Base-by-base conservation (phyloP, 2,797 vertebrate species). In the Pteropus rufus region DNA sequence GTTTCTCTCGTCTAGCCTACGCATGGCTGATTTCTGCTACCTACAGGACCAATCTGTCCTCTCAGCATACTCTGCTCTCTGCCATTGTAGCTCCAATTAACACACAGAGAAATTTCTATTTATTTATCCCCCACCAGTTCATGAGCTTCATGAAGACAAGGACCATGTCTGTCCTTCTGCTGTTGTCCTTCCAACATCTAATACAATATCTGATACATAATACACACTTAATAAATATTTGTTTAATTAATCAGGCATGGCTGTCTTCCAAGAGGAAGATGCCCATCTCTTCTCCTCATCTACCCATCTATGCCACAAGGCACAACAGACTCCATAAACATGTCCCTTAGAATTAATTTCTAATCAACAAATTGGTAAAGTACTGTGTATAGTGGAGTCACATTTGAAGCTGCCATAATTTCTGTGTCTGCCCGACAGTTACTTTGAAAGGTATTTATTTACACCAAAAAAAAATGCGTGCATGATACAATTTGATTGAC, bases 21-120 rank as follows among this genome's bases (percentile, higher is more conserved):
- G 34, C 90, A 80, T 80, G 88, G 62, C 60, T 95, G 92, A 72
- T 80, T 96, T 83, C 96, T 88, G 34, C 91, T 96, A 96, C 96
- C 96, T 97, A 77, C 95, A 96, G 95, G 76, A 95, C 92, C 97
- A 96, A 96, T 94, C 95, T 96, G 92, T 89, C 90, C 62, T 90
- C 87, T 92, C 95, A 79, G 93, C 85, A 94, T 44, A 95, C 77
- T 88, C 93, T 77, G 88, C 52, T 92, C 79, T 90, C 82, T 94
- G 96, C 88, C 90, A 76, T 93, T 31, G 93, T 10, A 62, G 60
- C 69, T 95, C 95, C 79, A 93, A 58, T 97, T 93, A 96, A 81
- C 90, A 92, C n/a, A 73, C 5, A 75, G 36, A 87, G 58, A 52
- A 75, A 82, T 85, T 83, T 89, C 90, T 85, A 19, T 82, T 92